These are phyloP conservation scores for Drosophila kambysellisi DNA, from an alignment of 2,888 invertebrate genomes.

Conservation along the genomic window DNA sequence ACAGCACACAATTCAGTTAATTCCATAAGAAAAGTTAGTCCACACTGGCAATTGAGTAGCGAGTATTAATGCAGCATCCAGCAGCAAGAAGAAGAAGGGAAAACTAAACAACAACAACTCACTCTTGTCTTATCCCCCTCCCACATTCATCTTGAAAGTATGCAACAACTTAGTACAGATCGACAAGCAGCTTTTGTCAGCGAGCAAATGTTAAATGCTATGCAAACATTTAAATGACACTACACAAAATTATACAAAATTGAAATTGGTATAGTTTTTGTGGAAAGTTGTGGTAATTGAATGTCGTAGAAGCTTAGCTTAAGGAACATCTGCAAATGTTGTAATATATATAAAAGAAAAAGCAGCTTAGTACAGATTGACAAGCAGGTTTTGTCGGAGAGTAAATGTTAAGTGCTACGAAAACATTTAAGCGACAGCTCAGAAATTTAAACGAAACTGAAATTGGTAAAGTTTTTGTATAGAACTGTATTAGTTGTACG, in stretches of 20 bases:
- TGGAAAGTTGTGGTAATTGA: neutral
- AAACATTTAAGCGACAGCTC: neutral
- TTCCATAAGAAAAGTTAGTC: constrained; percentile 78
- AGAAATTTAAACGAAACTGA: neutral
- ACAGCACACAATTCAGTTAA: constrained; percentile 80
- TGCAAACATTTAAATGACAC: neutral
- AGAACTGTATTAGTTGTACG: neutral
- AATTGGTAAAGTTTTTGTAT: neutral
- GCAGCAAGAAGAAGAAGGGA: constrained; percentile 6
- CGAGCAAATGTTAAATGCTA: constrained; percentile 14
- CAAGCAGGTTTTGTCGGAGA: neutral
- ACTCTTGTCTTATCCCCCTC: neutral
- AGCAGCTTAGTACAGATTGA: neutral
- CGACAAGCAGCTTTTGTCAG: constrained; percentile 30
- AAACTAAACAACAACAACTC: constrained; percentile 4
- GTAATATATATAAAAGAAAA: neutral
- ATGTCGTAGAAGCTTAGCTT: neutral
- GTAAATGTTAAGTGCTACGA: constrained; percentile 1
- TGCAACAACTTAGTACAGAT: constrained; percentile 32
- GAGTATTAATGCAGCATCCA: constrained; percentile 24
- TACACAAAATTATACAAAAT: neutral
- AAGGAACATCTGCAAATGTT: neutral
- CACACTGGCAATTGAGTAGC: constrained; percentile 70
- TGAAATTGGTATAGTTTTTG: neutral
- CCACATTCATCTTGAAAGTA: constrained; percentile 22